These are phyloP conservation scores for Xanthia icteritia DNA, from an alignment of 2,888 invertebrate species.

Conservation along the genomic window DNA sequence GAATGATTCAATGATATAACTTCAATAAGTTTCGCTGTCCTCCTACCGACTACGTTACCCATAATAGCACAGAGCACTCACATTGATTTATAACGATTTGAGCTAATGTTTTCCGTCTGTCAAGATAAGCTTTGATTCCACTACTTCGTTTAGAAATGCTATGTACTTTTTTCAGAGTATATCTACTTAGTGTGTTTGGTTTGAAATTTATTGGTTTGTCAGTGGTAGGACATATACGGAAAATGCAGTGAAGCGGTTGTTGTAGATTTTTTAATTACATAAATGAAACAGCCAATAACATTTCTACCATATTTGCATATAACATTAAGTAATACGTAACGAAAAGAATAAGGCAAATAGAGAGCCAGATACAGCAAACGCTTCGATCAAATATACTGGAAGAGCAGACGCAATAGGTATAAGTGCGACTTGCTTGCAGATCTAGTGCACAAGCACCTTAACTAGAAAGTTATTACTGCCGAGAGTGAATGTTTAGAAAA, in stretches of 20 bases:
- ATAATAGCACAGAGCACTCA: conserved; percentile 36
- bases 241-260: not conserved
- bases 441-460: conserved; percentile 17
- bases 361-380: not conserved
- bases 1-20: conserved; percentile 47
- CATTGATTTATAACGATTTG: conserved; percentile 40
- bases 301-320: not conserved
- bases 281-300: not conserved
- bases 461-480: conserved; percentile 52
- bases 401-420: not conserved
- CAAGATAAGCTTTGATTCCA: conserved; percentile 24
- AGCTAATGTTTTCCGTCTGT: conserved; percentile 15
- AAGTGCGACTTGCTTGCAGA: not conserved
- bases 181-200: not conserved
- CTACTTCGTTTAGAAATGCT: not conserved
- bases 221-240: too few relatives aligned
- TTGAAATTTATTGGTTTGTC: not conserved
- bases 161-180: not conserved
- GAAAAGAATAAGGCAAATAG: not conserved
- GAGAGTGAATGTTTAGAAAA: conserved; percentile 24
- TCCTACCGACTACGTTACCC: conserved; percentile 32
- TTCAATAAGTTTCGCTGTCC: conserved; percentile 38
- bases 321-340: not conserved
- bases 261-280: not conserved
- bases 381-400: conserved; percentile 7